Base-by-base conservation (phyloP, 2,888 invertebrate species). In the Andrena praecox region DNA sequence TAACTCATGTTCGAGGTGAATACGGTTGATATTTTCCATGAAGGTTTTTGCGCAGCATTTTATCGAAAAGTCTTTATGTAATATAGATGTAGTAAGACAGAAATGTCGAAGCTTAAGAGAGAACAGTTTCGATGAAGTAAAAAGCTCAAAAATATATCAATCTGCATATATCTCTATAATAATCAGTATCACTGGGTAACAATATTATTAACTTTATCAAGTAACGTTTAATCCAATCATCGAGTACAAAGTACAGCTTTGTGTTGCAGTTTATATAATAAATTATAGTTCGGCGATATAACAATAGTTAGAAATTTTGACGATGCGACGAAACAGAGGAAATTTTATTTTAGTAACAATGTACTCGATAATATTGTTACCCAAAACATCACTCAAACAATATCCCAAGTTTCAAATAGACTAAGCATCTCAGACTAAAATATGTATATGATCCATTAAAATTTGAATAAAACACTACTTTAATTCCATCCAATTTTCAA, bases 161-260 rank as follows among this genome's bases (percentile, higher is more conserved):
- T 74, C 31, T 74, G 20, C 27, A 27, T 50, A 42, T 42, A 16
- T 12, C 20, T 48, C 33, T 27, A 67, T 33, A 59, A 68, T 60
- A 60, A 60, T 60, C 29, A n/a, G 31, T n/a, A 31, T 5, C 29
- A 29, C n/a, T 31, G 31, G 31, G 60, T 50, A 62, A 63, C 12
- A 29, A 20, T 50, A 35, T 24, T 70, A 29, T 62, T 70, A 42
- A 24, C n/a, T n/a, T 52, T 31, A 29, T 29, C n/a, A 29, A 16
- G 29, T 10, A 35, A 59, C 31, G 8, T 10, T 42, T 52, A 62
- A 60, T 60, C n/a, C n/a, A 31, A 16, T 33, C 29, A 8, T n/a
- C 31, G 7, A 60, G 31, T 16, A 56, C 56, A 56, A 27, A 24
- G 56, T 56, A 0, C 56, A 24, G 12, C 56, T 27, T 56, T 56